phyloP scores from a whole-genome alignment of 2,888 invertebrate genomes.

The Stenolophus ochropezus region DNA sequence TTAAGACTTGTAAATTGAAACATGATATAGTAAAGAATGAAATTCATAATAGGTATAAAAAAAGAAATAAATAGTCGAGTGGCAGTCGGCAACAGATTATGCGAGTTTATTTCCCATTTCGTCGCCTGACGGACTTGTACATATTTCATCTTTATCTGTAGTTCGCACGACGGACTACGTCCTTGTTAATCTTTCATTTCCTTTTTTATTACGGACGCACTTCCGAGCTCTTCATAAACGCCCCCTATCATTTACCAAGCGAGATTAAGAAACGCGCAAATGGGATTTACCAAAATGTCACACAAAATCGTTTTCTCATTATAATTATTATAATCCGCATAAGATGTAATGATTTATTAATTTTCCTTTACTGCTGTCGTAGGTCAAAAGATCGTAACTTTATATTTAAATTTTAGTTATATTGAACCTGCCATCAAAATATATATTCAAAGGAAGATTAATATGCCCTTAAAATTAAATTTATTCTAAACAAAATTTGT shows the following conservation, averaged over 20 bases:
- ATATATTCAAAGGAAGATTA: too few species aligned
- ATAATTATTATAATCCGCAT: not conserved
- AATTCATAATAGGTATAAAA: not conserved
- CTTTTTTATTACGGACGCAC: conserved; percentile 33
- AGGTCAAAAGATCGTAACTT: too few species aligned
- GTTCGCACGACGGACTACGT: conserved; percentile 24
- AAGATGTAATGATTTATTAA: too few species aligned
- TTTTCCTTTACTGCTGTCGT: too few species aligned
- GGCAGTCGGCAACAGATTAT: conserved; percentile 11
- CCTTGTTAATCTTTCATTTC: conserved; percentile 38
- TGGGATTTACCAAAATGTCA: not conserved
- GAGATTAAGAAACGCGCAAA: not conserved
- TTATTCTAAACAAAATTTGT: too few species aligned
- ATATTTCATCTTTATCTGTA: conserved; percentile 33
- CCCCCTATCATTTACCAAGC: not conserved
- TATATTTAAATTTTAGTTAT: too few species aligned
- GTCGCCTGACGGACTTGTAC: conserved; percentile 26
- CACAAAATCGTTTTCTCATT: conserved; percentile 16
- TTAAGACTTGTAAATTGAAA: too few species aligned
- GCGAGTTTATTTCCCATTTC: conserved; percentile 18
- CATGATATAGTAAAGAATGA: not conserved
- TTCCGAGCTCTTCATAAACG: conserved; percentile 31
- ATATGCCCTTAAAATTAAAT: too few species aligned
- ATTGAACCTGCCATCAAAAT: too few species aligned
- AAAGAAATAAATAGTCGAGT: not conserved